These are phyloP conservation scores for Melieria omissa DNA, from an alignment of 2,888 invertebrate genomes.

Conservation along the genomic window DNA sequence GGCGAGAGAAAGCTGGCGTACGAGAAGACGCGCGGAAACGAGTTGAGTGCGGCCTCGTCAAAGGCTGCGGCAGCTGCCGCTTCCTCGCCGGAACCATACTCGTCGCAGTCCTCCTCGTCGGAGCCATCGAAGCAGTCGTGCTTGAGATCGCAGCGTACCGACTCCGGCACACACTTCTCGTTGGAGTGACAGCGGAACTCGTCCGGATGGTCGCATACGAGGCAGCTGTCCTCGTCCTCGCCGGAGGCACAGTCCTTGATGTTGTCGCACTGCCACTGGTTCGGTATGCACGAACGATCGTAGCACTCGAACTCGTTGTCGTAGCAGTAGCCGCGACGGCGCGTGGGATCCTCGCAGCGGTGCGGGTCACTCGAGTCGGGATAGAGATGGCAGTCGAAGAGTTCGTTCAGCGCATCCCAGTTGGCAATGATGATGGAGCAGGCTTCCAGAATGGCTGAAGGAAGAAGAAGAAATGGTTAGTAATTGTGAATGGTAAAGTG, in stretches of 20 bases:
- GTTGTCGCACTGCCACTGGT: conserved; percentile 71
- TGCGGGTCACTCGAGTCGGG: conserved; percentile 69
- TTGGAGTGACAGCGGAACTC: conserved; percentile 68
- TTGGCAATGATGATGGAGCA: conserved; percentile 73
- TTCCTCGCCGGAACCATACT: conserved; percentile 68
- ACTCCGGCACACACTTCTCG: conserved; percentile 70
- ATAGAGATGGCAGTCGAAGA: conserved; percentile 74
- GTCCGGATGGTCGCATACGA: conserved; percentile 65
- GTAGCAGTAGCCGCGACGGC: conserved; percentile 68
- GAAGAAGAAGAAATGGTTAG: no score
- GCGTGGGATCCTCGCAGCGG: conserved; percentile 70
- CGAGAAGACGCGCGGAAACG: conserved; percentile 60
- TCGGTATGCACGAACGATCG: conserved; percentile 72
- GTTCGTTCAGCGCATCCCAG: conserved; percentile 69
- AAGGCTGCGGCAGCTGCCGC: conserved; percentile 67
- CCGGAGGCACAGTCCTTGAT: conserved; percentile 67
- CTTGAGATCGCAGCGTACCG: conserved; percentile 73
- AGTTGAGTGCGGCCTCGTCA: conserved; percentile 55
- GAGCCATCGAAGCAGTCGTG: conserved; percentile 73
- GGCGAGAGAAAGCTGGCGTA: conserved; percentile 63
- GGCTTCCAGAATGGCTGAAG: conserved; percentile 72
- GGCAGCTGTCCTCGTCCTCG: conserved; percentile 68
- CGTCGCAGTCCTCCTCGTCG: conserved; percentile 71
- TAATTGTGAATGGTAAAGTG: background rate
- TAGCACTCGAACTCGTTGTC: conserved; percentile 70